phyloP scores from a whole-genome alignment of 2,797 vertebrate species.

The Bovichtus diacanthus region DNA sequence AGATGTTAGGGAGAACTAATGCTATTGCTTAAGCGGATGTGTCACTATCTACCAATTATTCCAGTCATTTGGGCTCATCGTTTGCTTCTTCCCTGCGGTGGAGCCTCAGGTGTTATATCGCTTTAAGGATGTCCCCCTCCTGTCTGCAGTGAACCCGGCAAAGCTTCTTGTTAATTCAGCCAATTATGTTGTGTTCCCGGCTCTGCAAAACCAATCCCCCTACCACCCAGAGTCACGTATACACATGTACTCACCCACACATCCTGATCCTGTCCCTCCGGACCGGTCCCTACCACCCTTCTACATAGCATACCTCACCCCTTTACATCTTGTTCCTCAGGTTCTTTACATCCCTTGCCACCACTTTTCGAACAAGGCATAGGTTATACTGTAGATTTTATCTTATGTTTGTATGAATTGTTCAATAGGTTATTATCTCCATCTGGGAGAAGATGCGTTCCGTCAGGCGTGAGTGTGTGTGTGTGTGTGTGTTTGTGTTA shows the following conservation, averaged over 20 bases:
- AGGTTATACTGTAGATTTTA: background rate
- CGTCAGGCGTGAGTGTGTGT: too few relatives aligned
- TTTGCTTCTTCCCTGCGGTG: constrained; percentile 40
- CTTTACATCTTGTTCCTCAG: background rate
- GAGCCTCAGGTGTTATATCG: constrained; percentile 54
- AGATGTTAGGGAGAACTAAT: constrained; percentile 57
- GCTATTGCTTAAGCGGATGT: constrained; percentile 53
- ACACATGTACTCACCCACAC: background rate
- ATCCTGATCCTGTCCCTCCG: background rate
- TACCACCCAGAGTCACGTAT: background rate
- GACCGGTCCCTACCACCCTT: background rate
- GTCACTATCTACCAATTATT: constrained; percentile 74
- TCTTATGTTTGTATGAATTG: background rate
- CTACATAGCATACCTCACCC: background rate
- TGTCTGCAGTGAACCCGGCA: constrained; percentile 25
- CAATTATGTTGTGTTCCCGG: constrained; percentile 36
- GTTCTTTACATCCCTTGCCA: background rate
- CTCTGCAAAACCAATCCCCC: constrained; percentile 4
- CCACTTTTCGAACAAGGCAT: background rate
- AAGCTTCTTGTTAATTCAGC: constrained; percentile 55
- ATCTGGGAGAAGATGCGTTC: too few relatives aligned
- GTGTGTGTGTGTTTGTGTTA: too few relatives aligned
- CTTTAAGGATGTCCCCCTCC: constrained; percentile 35
- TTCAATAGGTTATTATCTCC: background rate
- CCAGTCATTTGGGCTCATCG: constrained; percentile 68